phyloP scores from a whole-genome alignment of 2,888 invertebrate species.

The Acanthococcus lagerstroemiae region DNA sequence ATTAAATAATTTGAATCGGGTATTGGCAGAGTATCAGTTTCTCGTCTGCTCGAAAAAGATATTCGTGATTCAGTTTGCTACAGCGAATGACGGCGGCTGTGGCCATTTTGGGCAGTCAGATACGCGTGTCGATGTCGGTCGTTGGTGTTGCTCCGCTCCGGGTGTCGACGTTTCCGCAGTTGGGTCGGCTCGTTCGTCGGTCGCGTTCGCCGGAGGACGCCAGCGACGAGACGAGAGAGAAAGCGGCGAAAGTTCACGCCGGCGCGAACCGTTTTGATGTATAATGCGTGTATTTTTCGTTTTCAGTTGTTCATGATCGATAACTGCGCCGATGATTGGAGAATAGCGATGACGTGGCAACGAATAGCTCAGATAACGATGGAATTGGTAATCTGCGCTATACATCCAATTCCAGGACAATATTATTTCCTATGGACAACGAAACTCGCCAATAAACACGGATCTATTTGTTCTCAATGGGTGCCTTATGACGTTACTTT shows the following conservation, averaged over 20 bases:
- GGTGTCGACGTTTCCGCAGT: neutral
- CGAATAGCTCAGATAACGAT: constrained; percentile 83
- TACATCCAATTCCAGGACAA: constrained; percentile 96
- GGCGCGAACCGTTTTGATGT: neutral
- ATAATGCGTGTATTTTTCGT: constrained; percentile 30
- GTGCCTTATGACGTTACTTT: constrained; percentile 95
- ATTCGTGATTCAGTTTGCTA: too few species aligned
- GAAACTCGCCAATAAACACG: constrained; percentile 78
- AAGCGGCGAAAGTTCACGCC: too few species aligned
- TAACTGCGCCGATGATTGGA: constrained; percentile 99
- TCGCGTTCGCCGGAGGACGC: neutral
- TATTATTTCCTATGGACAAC: constrained; percentile 95
- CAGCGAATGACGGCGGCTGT: too few species aligned
- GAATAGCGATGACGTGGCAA: constrained; percentile 99
- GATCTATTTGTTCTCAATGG: constrained; percentile 51
- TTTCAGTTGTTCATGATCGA: constrained; percentile 99
- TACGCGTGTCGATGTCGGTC: neutral
- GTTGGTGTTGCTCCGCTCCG: neutral
- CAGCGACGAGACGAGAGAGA: too few species aligned
- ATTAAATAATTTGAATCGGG: too few species aligned
- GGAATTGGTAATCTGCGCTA: constrained; percentile 90
- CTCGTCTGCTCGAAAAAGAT: too few species aligned
- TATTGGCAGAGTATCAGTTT: too few species aligned
- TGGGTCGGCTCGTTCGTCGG: neutral
- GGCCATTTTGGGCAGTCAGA: too few species aligned